phyloP scores from a whole-genome alignment of 2,113 vertebrate species.

The Heterotilapia buettikoferi region DNA sequence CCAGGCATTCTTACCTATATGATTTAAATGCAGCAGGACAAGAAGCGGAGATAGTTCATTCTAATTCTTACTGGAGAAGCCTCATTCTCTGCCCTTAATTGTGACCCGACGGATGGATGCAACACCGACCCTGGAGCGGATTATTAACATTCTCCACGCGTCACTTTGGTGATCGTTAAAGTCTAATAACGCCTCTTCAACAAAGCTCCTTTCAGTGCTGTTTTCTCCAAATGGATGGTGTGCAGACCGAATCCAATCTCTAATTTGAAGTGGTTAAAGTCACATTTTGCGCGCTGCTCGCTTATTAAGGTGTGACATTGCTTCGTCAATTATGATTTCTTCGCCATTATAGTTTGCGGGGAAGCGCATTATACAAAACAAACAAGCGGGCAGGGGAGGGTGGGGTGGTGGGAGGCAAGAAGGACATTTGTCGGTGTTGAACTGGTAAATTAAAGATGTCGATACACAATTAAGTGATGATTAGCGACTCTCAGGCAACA shows the following conservation, averaged over 20 bases:
- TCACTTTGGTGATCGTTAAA: background rate
- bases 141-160: background rate
- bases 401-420: background rate
- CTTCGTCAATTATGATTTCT: background rate
- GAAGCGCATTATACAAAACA: background rate
- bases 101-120: background rate
- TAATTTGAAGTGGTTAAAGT: background rate
- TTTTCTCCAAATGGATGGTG: background rate
- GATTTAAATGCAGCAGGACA: background rate
- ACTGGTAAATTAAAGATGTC: background rate
- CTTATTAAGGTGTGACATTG: slow-evolving; percentile 1
- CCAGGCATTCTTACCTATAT: background rate
- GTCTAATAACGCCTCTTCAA: background rate
- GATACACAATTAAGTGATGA: background rate
- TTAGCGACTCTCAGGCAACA: background rate
- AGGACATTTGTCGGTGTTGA: background rate
- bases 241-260: background rate
- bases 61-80: background rate
- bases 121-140: background rate
- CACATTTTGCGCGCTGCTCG: background rate
- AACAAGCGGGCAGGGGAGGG: background rate
- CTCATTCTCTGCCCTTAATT: background rate
- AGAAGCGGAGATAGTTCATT: background rate
- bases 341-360: background rate
- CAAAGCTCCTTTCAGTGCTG: background rate